phyloP scores from a whole-genome alignment of 2,113 vertebrate species.

The Amazona guildingii region DNA sequence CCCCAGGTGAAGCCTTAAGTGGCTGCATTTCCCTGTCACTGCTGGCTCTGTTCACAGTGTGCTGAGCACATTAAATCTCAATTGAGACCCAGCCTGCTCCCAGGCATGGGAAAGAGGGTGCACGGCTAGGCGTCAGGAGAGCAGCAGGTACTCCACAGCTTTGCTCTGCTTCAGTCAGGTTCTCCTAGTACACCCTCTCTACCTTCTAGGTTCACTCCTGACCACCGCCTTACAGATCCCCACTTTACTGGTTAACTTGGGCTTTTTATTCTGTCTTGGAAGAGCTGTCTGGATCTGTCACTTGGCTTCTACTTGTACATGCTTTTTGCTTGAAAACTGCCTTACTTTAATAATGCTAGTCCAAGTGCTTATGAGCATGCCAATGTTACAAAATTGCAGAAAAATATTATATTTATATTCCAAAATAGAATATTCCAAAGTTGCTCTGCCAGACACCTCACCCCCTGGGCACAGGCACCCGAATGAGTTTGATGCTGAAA shows the following conservation, averaged over 20 bases:
- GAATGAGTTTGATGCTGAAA: not conserved
- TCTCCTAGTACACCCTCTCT: not conserved
- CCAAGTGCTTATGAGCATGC: not conserved
- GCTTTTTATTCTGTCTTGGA: not conserved
- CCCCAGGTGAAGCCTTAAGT: rapidly evolving
- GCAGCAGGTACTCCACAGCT: not conserved
- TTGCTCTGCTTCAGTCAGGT: rapidly evolving
- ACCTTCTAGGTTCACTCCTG: not conserved
- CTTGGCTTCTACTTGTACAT: not conserved
- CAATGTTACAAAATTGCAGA: not conserved
- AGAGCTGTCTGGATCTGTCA: not conserved
- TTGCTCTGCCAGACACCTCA: not conserved
- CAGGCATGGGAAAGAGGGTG: not conserved
- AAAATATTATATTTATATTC: not conserved
- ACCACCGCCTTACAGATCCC: not conserved
- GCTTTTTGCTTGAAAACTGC: not conserved
- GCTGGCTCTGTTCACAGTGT: rapidly evolving
- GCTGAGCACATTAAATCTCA: not conserved
- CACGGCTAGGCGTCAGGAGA: not conserved
- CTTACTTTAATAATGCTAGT: not conserved
- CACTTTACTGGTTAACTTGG: not conserved
- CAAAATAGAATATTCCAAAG: not conserved
- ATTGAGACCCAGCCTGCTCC: not conserved
- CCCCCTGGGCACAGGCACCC: rapidly evolving
- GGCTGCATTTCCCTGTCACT: rapidly evolving